Percentiles rank a stretch among this genome's conserved stretches.
phyloP scores from a whole-genome alignment of 2,888 invertebrate species.

The Eucera pruinosa region DNA sequence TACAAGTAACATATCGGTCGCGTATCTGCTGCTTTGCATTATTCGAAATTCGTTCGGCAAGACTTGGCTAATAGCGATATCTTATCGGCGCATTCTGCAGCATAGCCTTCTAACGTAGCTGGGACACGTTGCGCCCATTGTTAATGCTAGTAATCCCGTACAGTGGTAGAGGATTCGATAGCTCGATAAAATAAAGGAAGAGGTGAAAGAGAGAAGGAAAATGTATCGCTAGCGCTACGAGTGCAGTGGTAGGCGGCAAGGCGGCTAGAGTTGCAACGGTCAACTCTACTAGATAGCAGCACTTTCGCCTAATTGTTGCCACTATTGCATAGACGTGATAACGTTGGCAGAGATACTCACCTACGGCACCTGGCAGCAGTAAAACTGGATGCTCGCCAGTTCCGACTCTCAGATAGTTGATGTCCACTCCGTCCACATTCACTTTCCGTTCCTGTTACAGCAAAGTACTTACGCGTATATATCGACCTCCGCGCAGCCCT shows the following conservation, averaged over 20 bases:
- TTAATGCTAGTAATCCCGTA: too few species aligned
- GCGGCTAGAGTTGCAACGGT: too few species aligned
- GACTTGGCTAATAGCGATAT: background rate
- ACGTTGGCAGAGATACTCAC: conserved; percentile 81
- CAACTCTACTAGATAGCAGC: background rate
- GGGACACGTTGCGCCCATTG: too few species aligned
- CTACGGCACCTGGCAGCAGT: conserved; percentile 92
- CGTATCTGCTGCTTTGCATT: background rate
- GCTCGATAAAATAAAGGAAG: too few species aligned
- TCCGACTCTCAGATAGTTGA: conserved; percentile 88
- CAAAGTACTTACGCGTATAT: background rate
- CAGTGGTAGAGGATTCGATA: too few species aligned
- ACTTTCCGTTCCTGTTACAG: conserved; percentile 88
- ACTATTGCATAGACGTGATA: too few species aligned
- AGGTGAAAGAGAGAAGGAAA: too few species aligned
- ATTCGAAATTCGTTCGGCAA: background rate
- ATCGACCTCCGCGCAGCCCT: background rate
- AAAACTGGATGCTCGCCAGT: conserved; percentile 86
- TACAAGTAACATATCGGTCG: background rate
- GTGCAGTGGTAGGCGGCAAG: too few species aligned
- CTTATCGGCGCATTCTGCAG: too few species aligned
- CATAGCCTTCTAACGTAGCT: too few species aligned
- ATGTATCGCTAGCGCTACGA: too few species aligned
- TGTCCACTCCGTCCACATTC: conserved; percentile 86
- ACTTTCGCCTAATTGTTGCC: too few species aligned